phyloP scores from a whole-genome alignment of 2,113 vertebrate genomes.

The Elgaria multicarinata region DNA sequence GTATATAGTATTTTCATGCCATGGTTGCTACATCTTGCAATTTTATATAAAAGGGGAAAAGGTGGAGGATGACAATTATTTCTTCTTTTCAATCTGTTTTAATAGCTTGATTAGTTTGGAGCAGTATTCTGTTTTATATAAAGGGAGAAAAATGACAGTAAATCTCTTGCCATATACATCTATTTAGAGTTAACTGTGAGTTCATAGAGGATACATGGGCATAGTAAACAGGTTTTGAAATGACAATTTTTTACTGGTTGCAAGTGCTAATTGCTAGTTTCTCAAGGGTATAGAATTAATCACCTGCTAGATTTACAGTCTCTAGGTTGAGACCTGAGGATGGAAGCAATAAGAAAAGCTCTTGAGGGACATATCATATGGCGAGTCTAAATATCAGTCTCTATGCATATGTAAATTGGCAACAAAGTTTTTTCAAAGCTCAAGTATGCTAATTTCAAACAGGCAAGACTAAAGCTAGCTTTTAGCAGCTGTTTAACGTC shows the following conservation, averaged over 20 bases:
- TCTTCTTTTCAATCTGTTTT: constrained; percentile 61
- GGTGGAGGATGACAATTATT: constrained; percentile 78
- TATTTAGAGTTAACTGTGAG: constrained; percentile 80
- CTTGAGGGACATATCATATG: constrained; percentile 91
- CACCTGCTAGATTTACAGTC: constrained; percentile 95
- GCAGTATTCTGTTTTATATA: constrained; percentile 79
- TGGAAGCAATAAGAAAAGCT: constrained; percentile 98
- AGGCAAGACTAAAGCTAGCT: constrained; percentile 91
- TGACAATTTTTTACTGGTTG: constrained; percentile 89
- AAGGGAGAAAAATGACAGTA: constrained; percentile 77
- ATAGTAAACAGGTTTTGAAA: constrained; percentile 86
- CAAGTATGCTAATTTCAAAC: constrained; percentile 99
- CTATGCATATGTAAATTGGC: constrained; percentile 99
- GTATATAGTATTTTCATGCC: constrained; percentile 74
- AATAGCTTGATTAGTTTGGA: constrained; percentile 82
- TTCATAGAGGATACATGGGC: constrained; percentile 81
- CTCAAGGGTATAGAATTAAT: constrained; percentile 98
- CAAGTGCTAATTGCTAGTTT: constrained; percentile 91
- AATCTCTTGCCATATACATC: constrained; percentile 71
- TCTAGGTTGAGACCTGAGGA: constrained; percentile 94
- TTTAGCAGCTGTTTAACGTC: constrained; percentile 99
- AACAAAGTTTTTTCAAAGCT: constrained; percentile 93
- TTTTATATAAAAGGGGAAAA: constrained; percentile 70
- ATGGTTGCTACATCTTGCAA: constrained; percentile 72
- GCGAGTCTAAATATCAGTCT: constrained; percentile 98